These are phyloP conservation scores for Hypomesus transpacificus DNA, from an alignment of 2,113 vertebrate genomes.

Conservation along the genomic window DNA sequence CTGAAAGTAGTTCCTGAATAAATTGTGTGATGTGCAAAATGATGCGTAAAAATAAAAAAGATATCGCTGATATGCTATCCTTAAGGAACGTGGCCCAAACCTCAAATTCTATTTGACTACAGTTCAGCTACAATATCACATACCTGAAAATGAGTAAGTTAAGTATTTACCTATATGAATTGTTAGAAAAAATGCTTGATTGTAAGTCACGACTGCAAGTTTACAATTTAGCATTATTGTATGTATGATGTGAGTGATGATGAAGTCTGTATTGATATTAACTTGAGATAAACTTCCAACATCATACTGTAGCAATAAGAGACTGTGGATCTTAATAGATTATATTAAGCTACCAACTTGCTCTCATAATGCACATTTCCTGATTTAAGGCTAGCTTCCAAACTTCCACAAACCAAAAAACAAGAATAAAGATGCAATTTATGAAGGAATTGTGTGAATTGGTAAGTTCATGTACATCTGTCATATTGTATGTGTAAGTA, in stretches of 20 bases:
- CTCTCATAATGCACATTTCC: no score
- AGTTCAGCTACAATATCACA: conserved; percentile 38
- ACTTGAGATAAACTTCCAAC: conserved; percentile 39
- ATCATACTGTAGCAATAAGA: conserved; percentile 33
- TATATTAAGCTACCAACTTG: no score
- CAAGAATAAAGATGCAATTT: conserved; percentile 54
- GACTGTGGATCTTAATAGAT: conserved; percentile 24
- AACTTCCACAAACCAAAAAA: conserved; percentile 49
- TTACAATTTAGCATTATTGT: conserved; percentile 44
- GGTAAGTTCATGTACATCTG: no score
- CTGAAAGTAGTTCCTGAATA: conserved; percentile 21
- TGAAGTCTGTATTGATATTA: conserved; percentile 10
- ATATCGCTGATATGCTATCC: conserved; percentile 53
- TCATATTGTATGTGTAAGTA: no score
- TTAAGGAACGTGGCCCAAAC: conserved; percentile 43
- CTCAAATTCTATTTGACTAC: conserved; percentile 47
- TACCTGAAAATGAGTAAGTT: conserved; percentile 36
- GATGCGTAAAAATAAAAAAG: conserved; percentile 29
- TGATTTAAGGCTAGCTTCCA: background rate
- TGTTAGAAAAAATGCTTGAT: conserved; percentile 39
- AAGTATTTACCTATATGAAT: conserved; percentile 43
- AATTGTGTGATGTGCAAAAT: conserved; percentile 48
- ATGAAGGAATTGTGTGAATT: conserved; percentile 4
- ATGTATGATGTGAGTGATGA: conserved; percentile 29
- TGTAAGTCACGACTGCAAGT: conserved; percentile 31